phyloP scores from a whole-genome alignment of 1,140 invertebrate species.

The Drosophila bocqueti region DNA sequence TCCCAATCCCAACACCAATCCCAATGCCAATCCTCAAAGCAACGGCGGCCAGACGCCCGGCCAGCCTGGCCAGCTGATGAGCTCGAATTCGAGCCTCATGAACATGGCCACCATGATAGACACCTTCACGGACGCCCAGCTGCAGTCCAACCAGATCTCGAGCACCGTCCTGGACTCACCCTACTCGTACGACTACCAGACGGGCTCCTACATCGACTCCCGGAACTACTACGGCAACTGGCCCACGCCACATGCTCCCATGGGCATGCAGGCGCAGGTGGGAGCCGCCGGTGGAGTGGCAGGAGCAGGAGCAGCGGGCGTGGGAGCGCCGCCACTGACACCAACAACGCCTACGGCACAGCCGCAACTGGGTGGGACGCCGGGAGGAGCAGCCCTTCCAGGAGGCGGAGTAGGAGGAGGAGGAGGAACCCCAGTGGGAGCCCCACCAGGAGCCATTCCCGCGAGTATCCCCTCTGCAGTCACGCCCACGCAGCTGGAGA shows the following conservation, averaged over 20 bases:
- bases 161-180: conserved; percentile 92
- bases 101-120: conserved; percentile 91
- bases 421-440: conserved; percentile 26
- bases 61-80: conserved; percentile 81
- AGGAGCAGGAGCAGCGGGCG: conserved; percentile 9
- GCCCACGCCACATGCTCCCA: conserved; percentile 69
- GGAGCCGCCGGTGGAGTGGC: conserved; percentile 10
- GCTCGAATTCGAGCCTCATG: conserved; percentile 87
- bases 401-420: neutral
- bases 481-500: conserved; percentile 60
- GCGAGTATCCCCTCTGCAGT: conserved; percentile 23
- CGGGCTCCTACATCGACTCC: conserved; percentile 85
- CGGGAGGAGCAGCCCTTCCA: conserved; percentile 13
- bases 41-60: conserved; percentile 19
- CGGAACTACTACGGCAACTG: conserved; percentile 84
- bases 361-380: conserved; percentile 13
- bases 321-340: conserved; percentile 44
- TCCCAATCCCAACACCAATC: conserved; percentile 34
- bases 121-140: conserved; percentile 90
- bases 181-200: conserved; percentile 88
- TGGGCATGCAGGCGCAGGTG: conserved; percentile 60
- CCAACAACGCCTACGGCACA: conserved; percentile 66
- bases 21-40: conserved; percentile 56
- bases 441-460: conserved; percentile 32
- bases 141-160: conserved; percentile 93